These are phyloP conservation scores for Aricia artaxerxes DNA, from an alignment of 2,888 invertebrate genomes.

Conservation along the genomic window DNA sequence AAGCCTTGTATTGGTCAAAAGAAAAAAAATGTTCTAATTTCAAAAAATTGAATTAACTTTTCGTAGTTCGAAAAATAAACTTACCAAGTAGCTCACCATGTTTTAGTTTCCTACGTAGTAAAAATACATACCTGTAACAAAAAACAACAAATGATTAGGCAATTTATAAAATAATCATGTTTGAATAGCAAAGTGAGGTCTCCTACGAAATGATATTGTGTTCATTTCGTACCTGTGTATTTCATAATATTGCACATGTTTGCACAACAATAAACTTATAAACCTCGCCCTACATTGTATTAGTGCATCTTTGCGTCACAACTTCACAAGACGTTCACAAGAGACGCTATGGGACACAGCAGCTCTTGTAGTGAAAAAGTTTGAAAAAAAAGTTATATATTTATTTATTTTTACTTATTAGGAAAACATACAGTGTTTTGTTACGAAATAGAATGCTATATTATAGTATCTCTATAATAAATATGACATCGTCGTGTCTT, in stretches of 20 bases:
- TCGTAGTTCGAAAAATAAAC: not conserved
- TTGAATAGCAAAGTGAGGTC: not conserved
- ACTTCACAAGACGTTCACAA: not conserved
- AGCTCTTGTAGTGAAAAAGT: no score
- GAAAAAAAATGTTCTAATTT: not conserved
- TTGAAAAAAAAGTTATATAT: no score
- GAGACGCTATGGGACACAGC: not conserved
- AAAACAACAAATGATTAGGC: not conserved
- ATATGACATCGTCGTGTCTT: no score
- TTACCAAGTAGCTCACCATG: not conserved
- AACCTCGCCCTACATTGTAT: not conserved
- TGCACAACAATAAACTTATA: conserved; percentile 10
- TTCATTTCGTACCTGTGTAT: not conserved
- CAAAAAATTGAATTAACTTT: not conserved
- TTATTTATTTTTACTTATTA: no score
- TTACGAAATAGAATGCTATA: no score
- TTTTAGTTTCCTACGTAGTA: not conserved
- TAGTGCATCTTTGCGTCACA: conserved; percentile 1
- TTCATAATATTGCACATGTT: conserved; percentile 1
- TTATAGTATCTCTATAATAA: no score
- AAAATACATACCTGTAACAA: conserved; percentile 14
- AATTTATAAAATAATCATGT: not conserved
- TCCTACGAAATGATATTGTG: not conserved
- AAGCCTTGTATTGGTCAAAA: not conserved
- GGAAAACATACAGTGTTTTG: no score